phyloP scores from a whole-genome alignment of 2,113 vertebrate species.

The Halcyon senegalensis region DNA sequence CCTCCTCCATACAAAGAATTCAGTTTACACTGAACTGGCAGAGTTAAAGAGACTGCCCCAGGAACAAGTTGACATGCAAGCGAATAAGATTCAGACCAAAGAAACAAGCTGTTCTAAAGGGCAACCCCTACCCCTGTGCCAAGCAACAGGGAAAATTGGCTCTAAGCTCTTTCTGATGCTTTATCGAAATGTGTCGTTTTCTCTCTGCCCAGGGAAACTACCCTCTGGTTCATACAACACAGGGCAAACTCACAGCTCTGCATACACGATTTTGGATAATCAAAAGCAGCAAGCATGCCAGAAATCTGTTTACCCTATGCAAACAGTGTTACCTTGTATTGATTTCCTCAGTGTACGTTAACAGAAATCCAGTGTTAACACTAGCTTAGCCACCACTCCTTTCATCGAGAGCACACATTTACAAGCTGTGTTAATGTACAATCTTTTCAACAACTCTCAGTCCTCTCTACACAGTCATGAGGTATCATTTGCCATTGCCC shows the following conservation, averaged over 20 bases:
- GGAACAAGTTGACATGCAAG: not conserved
- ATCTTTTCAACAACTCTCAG: not conserved
- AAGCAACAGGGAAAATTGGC: not conserved
- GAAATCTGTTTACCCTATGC: conserved; percentile 38
- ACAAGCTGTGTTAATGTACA: not conserved
- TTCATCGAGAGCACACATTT: not conserved
- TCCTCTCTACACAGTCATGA: not conserved
- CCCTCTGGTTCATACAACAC: not conserved
- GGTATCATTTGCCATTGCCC: not conserved
- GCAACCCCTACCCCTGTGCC: not conserved
- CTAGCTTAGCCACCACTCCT: not conserved
- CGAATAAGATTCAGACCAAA: not conserved
- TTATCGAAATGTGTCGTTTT: not conserved
- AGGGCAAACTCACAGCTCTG: not conserved
- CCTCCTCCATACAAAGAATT: not conserved
- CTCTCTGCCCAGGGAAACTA: not conserved
- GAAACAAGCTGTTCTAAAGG: not conserved
- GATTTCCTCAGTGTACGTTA: conserved; percentile 1
- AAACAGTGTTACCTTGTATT: conserved; percentile 29
- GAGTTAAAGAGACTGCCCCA: not conserved
- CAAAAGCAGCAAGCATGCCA: conserved; percentile 20
- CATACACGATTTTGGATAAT: not conserved
- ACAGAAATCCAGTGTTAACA: conserved; percentile 29
- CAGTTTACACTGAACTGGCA: not conserved
- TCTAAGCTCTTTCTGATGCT: not conserved